Evolutionary conservation across 2,888 invertebrate genomes (phyloP), one percentile per base, ranked within the genome.

Genomic region (Noctua janthe): DNA sequence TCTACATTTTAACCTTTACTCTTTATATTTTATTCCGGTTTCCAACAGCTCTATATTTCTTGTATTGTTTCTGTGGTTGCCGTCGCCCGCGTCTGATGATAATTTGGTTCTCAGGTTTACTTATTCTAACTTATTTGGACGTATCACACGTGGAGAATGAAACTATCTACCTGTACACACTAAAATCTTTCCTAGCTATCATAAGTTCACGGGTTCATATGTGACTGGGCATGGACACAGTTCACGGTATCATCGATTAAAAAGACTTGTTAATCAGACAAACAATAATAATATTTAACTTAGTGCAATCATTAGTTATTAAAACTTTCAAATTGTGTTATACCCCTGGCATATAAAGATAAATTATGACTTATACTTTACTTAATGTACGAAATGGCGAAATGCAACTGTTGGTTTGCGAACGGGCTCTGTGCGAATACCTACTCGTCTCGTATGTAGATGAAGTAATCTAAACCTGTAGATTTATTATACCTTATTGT

Each of bases 331-430:
- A 78, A 69, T 64, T 67, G 29, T 76, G 13, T 81, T 69, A 20
- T 79, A 88, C 69, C 71, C 75, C 80, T 86, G 81, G 81, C 83
- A 79, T 83, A 81, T 72, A 76, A 78, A 81, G 71, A 69, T 80
- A 71, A 59, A 78, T 80, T 56, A 88, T 43, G 69, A 70, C 71
- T 70, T 82, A 71, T 17, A n/a, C n/a, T 86, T 62, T 64, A 29
- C 59, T 70, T 82, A 76, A 81, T 82, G 74, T 70, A 59, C 15
- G 15, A 11, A 54, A 76, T 88, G 78, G 72, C 66, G 84, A 87
- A 88, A 87, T 79, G 35, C 29, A 74, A 47, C 29, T 54, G 67
- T 47, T 23, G 35, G 35, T 62, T 47, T 86, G 67, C 10, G 15
- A 66, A 66, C 15, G 59, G 47, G 1, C 35, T 56, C 51, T 75